A percentile compares a stretch with the other conserved stretches of the same genome.
Evolutionary conservation across 2,888 invertebrate species (phyloP).

Genomic region (Diabrotica balteata): DNA sequence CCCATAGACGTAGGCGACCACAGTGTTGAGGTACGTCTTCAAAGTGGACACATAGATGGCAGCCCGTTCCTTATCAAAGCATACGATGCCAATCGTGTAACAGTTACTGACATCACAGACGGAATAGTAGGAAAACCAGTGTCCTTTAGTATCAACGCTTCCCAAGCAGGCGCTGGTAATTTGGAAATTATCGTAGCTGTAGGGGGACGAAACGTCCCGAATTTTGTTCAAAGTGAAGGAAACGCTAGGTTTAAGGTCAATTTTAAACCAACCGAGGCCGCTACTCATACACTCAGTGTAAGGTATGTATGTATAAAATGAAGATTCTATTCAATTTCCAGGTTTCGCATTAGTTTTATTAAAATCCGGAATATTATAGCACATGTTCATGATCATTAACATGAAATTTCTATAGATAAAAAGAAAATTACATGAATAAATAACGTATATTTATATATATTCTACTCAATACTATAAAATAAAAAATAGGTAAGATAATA

Average conservation of each 20-base stretch:
- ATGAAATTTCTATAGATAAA: too few species aligned
- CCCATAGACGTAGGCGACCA: slow-evolving; percentile 93
- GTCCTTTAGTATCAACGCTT: slow-evolving; percentile 89
- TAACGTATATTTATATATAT: too few species aligned
- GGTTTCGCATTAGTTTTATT: too few species aligned
- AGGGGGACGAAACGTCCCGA: slow-evolving; percentile 95
- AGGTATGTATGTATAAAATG: slow-evolving; percentile 59
- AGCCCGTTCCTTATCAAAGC: slow-evolving; percentile 96
- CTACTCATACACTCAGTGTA: slow-evolving; percentile 89
- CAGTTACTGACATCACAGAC: slow-evolving; percentile 90
- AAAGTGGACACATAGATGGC: slow-evolving; percentile 87
- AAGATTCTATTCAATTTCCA: too few species aligned
- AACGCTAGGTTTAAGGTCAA: slow-evolving; percentile 94
- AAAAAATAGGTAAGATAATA: too few species aligned
- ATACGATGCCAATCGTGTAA: slow-evolving; percentile 94
- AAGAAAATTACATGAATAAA: too few species aligned
- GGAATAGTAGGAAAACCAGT: slow-evolving; percentile 92
- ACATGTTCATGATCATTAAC: too few species aligned
- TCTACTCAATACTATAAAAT: too few species aligned
- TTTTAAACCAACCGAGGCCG: slow-evolving; percentile 95
- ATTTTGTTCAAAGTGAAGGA: slow-evolving; percentile 97
- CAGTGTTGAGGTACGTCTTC: slow-evolving; percentile 79
- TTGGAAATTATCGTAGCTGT: slow-evolving; percentile 97
- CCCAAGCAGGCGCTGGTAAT: slow-evolving; percentile 89
- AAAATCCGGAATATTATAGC: too few species aligned